Percentiles rank a stretch among this genome's conserved stretches.
Conservation (phyloP, 2,113 vertebrate genomes). For the Phalacrocorax aristotelis region DNA sequence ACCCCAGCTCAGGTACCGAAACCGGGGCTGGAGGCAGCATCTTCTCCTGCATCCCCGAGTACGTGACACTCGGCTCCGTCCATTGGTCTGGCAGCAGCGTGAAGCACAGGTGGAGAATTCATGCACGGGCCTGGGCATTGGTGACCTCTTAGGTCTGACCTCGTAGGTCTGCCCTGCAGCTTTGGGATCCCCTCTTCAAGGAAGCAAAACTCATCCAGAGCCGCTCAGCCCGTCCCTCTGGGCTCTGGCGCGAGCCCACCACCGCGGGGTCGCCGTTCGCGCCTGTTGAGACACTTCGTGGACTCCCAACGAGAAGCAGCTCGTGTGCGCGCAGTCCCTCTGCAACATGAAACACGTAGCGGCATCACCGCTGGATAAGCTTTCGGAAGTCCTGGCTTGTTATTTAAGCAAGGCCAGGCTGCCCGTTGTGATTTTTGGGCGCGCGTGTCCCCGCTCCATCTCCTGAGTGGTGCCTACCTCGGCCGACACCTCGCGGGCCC, state of each 20-base stretch:
- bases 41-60: not conserved
- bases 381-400: not conserved
- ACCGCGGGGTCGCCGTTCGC: fast-evolving
- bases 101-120: not conserved
- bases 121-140: fast-evolving
- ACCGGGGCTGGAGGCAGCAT: not conserved
- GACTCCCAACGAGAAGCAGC: not conserved
- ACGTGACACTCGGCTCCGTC: fast-evolving
- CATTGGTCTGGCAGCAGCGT: fast-evolving
- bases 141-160: not conserved
- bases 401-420: not conserved
- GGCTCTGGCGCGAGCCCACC: not conserved
- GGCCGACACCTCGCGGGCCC: fast-evolving
- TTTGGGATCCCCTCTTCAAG: fast-evolving
- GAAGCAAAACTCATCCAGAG: not conserved
- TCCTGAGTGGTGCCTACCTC: not conserved
- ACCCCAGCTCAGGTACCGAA: not conserved
- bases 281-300: fast-evolving
- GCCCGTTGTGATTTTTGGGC: not conserved
- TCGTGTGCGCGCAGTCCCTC: not conserved
- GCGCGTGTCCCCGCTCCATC: fast-evolving
- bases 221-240: fast-evolving
- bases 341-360: fast-evolving
- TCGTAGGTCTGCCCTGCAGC: fast-evolving
- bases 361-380: fast-evolving